Base-by-base conservation (phyloP, 2,888 invertebrate species). In the Andrena trimmerana region DNA sequence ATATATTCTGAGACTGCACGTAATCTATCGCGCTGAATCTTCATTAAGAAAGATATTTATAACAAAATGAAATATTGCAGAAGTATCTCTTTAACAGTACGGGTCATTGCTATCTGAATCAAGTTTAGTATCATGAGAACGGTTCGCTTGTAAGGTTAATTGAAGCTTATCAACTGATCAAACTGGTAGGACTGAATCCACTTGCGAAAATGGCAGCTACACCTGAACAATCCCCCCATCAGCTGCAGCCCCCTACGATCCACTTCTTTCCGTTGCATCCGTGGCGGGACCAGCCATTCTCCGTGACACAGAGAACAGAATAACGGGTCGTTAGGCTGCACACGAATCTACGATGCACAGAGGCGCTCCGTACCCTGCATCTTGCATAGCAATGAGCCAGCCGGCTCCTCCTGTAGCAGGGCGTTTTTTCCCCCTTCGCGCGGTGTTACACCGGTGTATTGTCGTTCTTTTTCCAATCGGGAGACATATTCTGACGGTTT, bases 331-430 rank as follows among this genome's bases (percentile, higher is more conserved):
- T 52, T 65, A 69, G 24, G 65, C 52, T 52, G 62, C 63, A 69
- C 24, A 54, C 71, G 68, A 80, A 80, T 67, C 57, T 31, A 24
- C n/a, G 65, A 62, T 52, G 59, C 69, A 63, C 62, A 29, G 59
- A 68, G 67, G n/a, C 42, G 27, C 60, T 5, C 54, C n/a, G 50
- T 33, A 29, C 69, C 24, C 36, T 54, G 68, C 50, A 59, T 65
- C 71, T 75, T 24, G 75, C 79, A 75, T 75, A 73, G 67, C 62
- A 83, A 83, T 80, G 59, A 79, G 63, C 8, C 31, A 16, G 62
- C 20, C 54, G 57, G 36, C 62, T 71, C 59, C 60, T 42, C 63
- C 4, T 36, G 8, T 29, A 36, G 27, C 36, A 24, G 27, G n/a
- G 48, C 33, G n/a, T 69, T 36, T 59, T 29, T n/a, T 33, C 8